Percentiles rank a stretch among this genome's conserved stretches.
These are phyloP conservation scores for Dryas iulia DNA, from an alignment of 1,140 invertebrate species.

Conservation along the genomic window DNA sequence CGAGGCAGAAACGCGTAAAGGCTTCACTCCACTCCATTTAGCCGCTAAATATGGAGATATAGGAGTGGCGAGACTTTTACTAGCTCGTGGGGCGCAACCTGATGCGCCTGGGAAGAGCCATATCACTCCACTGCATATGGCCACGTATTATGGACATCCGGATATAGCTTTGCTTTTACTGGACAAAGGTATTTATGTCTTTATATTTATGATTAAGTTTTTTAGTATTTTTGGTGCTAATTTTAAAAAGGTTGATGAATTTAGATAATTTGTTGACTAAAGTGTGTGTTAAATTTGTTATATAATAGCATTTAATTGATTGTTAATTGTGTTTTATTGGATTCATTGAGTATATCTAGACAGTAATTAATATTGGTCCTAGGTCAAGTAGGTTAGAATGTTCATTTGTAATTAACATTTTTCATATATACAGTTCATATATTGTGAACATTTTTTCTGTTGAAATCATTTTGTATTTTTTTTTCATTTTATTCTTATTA, in stretches of 20 bases:
- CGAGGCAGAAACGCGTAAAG: conserved; percentile 95
- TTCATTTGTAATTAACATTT: background rate
- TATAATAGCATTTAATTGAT: background rate
- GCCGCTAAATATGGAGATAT: conserved; percentile 98
- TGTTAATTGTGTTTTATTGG: background rate
- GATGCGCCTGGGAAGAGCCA: conserved; percentile 98
- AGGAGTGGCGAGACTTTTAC: conserved; percentile 92
- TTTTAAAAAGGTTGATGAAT: too few species aligned
- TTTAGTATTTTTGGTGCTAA: background rate
- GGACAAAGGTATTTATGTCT: conserved; percentile 85
- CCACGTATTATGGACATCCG: conserved; percentile 98
- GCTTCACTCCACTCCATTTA: conserved; percentile 98
- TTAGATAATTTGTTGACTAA: background rate
- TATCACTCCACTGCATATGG: conserved; percentile 98
- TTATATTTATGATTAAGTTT: background rate
- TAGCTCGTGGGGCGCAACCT: conserved; percentile 92
- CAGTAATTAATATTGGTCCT: background rate
- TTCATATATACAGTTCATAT: background rate
- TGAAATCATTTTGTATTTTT: background rate
- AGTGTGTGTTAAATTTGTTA: too few species aligned
- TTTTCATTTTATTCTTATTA: too few species aligned
- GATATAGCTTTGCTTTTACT: conserved; percentile 94
- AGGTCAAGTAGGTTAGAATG: background rate
- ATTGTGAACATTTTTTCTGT: background rate
- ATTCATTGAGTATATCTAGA: background rate